Evolutionary conservation across 2,797 vertebrate species (phyloP).

Genomic region (Premnoplex brunnescens): DNA sequence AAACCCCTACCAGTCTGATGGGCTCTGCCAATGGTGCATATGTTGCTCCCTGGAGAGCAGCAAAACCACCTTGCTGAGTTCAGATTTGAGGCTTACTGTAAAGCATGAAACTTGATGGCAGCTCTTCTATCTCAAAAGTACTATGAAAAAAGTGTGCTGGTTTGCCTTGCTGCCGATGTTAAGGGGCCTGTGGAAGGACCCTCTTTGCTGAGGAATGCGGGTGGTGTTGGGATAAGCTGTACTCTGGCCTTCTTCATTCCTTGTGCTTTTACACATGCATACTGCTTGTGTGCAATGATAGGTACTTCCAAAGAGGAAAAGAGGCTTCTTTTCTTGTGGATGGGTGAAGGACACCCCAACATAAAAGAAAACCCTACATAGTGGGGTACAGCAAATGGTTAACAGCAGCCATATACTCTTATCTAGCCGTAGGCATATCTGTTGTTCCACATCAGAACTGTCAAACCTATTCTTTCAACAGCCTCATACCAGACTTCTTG

Average conservation of each 20-base stretch:
- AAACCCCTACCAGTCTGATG: rapidly evolving
- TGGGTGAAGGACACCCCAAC: rapidly evolving
- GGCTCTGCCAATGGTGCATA: rapidly evolving
- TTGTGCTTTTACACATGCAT: rapidly evolving
- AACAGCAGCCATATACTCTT: not conserved
- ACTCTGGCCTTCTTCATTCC: not conserved
- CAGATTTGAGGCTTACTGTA: not conserved
- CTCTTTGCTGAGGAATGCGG: not conserved
- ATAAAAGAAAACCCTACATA: rapidly evolving
- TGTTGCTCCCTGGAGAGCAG: not conserved
- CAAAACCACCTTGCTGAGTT: not conserved
- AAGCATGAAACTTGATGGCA: not conserved
- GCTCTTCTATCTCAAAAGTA: not conserved
- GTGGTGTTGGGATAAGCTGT: not conserved
- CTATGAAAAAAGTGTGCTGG: not conserved
- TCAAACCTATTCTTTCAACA: not conserved
- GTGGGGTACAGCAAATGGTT: not conserved
- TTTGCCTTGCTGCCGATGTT: not conserved
- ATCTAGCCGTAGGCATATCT: not conserved
- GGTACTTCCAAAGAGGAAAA: not conserved
- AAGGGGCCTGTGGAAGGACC: not conserved
- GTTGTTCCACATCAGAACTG: not conserved
- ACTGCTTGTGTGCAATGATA: rapidly evolving
- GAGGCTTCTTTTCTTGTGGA: not conserved
- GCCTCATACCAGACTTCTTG: not conserved